phyloP scores from a whole-genome alignment of 2,113 vertebrate genomes.

The Puffinus mauretanicus region DNA sequence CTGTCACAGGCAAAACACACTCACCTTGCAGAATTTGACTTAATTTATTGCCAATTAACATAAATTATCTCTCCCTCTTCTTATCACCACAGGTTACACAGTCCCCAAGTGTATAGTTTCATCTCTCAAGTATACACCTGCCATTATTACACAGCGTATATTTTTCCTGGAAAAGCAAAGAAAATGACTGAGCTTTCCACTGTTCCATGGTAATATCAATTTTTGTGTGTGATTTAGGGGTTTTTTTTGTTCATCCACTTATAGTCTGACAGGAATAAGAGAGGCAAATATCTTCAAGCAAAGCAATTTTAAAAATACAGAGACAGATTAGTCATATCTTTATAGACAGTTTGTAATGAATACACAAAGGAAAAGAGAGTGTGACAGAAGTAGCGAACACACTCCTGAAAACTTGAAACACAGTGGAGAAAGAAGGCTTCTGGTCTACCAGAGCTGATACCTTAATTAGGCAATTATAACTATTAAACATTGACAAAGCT shows the following conservation, averaged over 20 bases:
- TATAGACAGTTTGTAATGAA: not conserved
- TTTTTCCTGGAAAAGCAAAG: not conserved
- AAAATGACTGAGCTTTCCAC: not conserved
- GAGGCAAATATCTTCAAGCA: not conserved
- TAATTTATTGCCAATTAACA: not conserved
- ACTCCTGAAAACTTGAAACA: not conserved
- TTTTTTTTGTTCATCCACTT: not conserved
- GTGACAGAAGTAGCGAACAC: not conserved
- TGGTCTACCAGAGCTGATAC: not conserved
- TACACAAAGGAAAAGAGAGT: not conserved
- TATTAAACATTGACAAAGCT: constrained; percentile 47
- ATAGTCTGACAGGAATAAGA: not conserved
- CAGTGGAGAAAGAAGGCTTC: not conserved
- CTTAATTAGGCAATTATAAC: constrained; percentile 63
- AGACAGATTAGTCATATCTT: not conserved
- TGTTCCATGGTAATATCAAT: not conserved
- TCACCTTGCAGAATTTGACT: not conserved
- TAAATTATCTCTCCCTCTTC: not conserved
- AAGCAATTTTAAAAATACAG: not conserved
- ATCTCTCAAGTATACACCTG: not conserved
- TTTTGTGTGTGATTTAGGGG: not conserved
- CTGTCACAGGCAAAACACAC: not conserved
- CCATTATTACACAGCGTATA: not conserved
- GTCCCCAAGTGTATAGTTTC: not conserved
- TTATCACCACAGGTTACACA: not conserved